phyloP scores from a whole-genome alignment of 2,113 vertebrate genomes.

The human region DNA sequence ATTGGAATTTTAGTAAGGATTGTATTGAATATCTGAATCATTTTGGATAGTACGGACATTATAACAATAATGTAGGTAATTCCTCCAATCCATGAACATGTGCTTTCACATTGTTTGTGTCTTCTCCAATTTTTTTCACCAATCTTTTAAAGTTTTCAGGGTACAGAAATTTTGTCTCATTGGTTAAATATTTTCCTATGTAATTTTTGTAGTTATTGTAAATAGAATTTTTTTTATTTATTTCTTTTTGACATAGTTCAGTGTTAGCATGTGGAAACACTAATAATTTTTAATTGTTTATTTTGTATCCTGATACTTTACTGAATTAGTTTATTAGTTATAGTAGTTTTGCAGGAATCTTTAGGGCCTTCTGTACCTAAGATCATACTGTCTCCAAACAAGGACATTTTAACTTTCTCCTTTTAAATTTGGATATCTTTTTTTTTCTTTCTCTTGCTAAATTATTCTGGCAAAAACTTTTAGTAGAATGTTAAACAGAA shows the following conservation, averaged over 20 bases:
- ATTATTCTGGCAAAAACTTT: not conserved
- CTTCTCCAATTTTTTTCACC: not conserved
- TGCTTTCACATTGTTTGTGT: not conserved
- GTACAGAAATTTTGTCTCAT: not conserved
- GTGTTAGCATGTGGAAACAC: not conserved
- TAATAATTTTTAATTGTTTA: not conserved
- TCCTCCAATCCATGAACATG: not conserved
- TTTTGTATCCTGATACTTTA: not conserved
- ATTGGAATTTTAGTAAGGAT: not conserved
- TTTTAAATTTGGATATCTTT: not conserved
- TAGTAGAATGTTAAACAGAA: not conserved
- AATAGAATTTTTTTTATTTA: not conserved
- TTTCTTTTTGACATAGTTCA: not conserved
- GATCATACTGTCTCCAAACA: not conserved
- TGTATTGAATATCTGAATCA: not conserved
- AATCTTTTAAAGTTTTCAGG: not conserved
- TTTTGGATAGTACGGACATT: not conserved
- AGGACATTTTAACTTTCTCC: not conserved
- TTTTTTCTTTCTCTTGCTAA: not conserved
- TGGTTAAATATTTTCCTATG: not conserved
- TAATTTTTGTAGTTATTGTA: not conserved
- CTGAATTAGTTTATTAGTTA: not conserved
- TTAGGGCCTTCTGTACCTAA: not conserved
- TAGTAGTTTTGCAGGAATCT: not conserved
- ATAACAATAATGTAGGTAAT: not conserved